phyloP scores from a whole-genome alignment of 1,140 invertebrate genomes.

The Aphaenogaster ashmeadi region DNA sequence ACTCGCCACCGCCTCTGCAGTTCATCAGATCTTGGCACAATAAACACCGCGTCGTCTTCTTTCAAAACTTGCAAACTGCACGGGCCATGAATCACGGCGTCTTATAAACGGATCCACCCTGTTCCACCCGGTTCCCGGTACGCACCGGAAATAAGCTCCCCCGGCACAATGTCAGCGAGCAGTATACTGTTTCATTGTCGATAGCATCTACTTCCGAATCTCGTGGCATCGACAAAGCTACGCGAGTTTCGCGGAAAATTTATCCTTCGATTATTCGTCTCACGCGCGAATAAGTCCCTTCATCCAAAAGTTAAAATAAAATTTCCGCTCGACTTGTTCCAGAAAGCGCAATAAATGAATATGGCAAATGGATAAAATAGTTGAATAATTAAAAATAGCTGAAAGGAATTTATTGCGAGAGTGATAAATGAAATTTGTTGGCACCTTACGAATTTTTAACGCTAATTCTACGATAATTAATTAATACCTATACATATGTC shows the following conservation, averaged over 20 bases:
- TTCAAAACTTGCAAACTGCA: constrained; percentile 51
- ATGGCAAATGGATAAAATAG: constrained; percentile 8
- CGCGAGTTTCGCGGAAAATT: constrained; percentile 39
- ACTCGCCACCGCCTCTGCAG: constrained; percentile 49
- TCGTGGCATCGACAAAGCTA: constrained; percentile 1
- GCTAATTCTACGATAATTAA: not conserved
- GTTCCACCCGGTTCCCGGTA: not conserved
- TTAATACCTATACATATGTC: not conserved
- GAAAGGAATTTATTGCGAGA: not conserved
- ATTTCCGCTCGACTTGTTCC: not conserved
- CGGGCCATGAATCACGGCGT: constrained; percentile 19
- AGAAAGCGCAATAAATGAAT: constrained; percentile 2
- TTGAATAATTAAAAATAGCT: not conserved
- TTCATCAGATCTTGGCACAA: constrained; percentile 72
- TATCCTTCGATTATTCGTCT: constrained; percentile 18
- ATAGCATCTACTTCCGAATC: constrained; percentile 29
- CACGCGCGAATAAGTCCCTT: not conserved
- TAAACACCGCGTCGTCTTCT: constrained; percentile 66
- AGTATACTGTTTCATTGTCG: constrained; percentile 11
- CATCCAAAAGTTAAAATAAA: not conserved
- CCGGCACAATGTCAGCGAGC: not conserved
- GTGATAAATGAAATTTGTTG: not conserved
- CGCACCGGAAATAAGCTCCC: constrained; percentile 49
- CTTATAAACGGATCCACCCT: constrained; percentile 44
- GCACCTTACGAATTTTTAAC: not conserved